Conservation (phyloP, 2,888 invertebrate species). For the Synanthedon myopaeformis region DNA sequence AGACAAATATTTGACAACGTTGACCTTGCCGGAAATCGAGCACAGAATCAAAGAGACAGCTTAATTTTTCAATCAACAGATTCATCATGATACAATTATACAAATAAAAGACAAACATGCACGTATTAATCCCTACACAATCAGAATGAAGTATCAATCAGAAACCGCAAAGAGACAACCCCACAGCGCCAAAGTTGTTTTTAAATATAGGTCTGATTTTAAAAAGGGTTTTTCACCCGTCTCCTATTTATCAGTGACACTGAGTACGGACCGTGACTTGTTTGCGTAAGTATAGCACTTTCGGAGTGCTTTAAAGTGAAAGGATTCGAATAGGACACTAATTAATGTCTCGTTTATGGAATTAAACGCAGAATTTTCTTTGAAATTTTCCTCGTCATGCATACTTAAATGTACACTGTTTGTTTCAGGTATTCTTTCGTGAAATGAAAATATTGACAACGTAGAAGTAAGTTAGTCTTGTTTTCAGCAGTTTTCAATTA, state of each 20-base stretch:
- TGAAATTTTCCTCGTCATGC: slow-evolving; percentile 1
- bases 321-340: slow-evolving; percentile 17
- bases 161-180: slow-evolving; percentile 4
- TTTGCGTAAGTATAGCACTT: slow-evolving; percentile 13
- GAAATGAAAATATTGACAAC: too few relatives aligned
- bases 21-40: too few relatives aligned
- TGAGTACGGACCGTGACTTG: slow-evolving; percentile 12
- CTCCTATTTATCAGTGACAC: slow-evolving; percentile 23
- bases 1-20: too few relatives aligned
- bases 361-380: neutral
- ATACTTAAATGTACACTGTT: too few relatives aligned
- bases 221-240: slow-evolving; percentile 12
- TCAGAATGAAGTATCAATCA: neutral
- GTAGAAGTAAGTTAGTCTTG: too few relatives aligned
- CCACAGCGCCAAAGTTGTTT: neutral
- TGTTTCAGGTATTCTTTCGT: too few relatives aligned
- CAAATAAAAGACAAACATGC: too few relatives aligned
- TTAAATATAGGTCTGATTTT: slow-evolving; percentile 3
- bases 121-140: neutral
- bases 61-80: too few relatives aligned
- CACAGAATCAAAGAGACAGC: too few relatives aligned
- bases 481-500: too few relatives aligned
- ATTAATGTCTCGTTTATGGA: slow-evolving; percentile 13
- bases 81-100: too few relatives aligned
- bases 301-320: slow-evolving; percentile 17